phyloP scores from a whole-genome alignment of 2,888 invertebrate genomes.

The Orchesella flavescens region DNA sequence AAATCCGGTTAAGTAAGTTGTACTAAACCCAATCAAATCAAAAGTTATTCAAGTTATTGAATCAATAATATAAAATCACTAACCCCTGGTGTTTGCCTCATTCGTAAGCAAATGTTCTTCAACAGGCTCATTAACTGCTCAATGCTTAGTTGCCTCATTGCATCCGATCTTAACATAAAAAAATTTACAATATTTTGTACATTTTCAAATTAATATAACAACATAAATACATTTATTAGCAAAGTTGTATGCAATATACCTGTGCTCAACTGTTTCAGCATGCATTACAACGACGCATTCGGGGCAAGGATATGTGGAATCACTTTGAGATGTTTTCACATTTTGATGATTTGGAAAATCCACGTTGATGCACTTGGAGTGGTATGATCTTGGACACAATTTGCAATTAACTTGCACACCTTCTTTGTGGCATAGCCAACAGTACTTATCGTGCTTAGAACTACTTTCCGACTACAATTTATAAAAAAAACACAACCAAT shows the following conservation, averaged over 20 bases:
- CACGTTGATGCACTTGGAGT: constrained; percentile 82
- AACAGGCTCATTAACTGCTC: constrained; percentile 86
- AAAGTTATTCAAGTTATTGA: neutral
- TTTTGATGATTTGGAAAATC: constrained; percentile 60
- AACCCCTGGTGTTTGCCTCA: constrained; percentile 88
- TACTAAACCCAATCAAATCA: constrained; percentile 17
- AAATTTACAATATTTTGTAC: too few species aligned
- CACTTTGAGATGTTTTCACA: constrained; percentile 72
- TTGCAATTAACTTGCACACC: constrained; percentile 80
- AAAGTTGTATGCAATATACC: constrained; percentile 74
- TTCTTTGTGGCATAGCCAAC: constrained; percentile 92
- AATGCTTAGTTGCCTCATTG: constrained; percentile 83
- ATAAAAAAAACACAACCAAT: neutral
- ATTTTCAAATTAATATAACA: too few species aligned
- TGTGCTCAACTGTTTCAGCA: constrained; percentile 82
- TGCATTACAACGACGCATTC: constrained; percentile 86
- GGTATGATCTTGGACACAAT: constrained; percentile 89
- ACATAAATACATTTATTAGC: too few species aligned
- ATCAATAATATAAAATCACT: constrained; percentile 72
- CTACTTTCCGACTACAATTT: constrained; percentile 12
- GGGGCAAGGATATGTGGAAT: constrained; percentile 82
- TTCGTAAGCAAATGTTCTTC: constrained; percentile 85
- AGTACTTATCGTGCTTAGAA: constrained; percentile 81
- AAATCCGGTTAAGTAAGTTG: neutral
- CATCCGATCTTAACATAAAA: constrained; percentile 73